Evolutionary conservation across 1,140 invertebrate species (phyloP).

Genomic region (Zaprionus gabonicus): DNA sequence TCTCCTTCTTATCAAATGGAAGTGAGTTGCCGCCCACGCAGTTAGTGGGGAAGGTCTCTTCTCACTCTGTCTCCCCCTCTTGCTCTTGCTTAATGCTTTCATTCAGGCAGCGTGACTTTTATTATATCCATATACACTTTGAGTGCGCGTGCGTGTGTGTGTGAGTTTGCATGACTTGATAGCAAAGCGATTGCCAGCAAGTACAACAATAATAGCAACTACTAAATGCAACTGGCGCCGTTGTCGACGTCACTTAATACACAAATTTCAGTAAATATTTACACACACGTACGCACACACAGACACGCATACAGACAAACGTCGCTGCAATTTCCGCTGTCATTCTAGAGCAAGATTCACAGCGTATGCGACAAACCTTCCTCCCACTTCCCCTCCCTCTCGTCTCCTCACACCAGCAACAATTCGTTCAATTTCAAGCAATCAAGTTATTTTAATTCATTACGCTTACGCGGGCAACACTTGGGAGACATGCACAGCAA

Average conservation of each 20-base stretch:
- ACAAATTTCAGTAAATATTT: slow-evolving; percentile 83
- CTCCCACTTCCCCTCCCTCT: neutral
- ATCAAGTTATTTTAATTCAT: slow-evolving; percentile 84
- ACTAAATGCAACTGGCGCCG: slow-evolving; percentile 46
- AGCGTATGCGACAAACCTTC: neutral
- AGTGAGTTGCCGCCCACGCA: slow-evolving; percentile 45
- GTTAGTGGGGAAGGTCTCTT: slow-evolving; percentile 37
- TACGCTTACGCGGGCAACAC: slow-evolving; percentile 81
- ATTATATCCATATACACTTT: slow-evolving; percentile 41
- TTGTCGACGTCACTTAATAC: slow-evolving; percentile 76
- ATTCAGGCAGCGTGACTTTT: slow-evolving; percentile 73
- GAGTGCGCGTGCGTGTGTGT: slow-evolving; percentile 18
- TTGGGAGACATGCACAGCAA: slow-evolving; percentile 68
- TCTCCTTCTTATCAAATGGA: slow-evolving; percentile 11
- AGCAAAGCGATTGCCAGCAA: slow-evolving; percentile 58
- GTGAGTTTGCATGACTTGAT: slow-evolving; percentile 33
- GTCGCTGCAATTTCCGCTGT: slow-evolving; percentile 38
- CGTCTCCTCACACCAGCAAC: slow-evolving; percentile 44
- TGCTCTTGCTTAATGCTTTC: slow-evolving; percentile 43
- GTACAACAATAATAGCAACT: slow-evolving; percentile 18
- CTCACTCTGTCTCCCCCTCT: neutral
- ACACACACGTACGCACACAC: slow-evolving; percentile 37
- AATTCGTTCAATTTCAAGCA: slow-evolving; percentile 82
- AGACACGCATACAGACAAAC: slow-evolving; percentile 4
- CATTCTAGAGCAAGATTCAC: slow-evolving; percentile 21